Base-by-base conservation (phyloP, 1,140 invertebrate genomes). In the Bombyx mandarina region DNA sequence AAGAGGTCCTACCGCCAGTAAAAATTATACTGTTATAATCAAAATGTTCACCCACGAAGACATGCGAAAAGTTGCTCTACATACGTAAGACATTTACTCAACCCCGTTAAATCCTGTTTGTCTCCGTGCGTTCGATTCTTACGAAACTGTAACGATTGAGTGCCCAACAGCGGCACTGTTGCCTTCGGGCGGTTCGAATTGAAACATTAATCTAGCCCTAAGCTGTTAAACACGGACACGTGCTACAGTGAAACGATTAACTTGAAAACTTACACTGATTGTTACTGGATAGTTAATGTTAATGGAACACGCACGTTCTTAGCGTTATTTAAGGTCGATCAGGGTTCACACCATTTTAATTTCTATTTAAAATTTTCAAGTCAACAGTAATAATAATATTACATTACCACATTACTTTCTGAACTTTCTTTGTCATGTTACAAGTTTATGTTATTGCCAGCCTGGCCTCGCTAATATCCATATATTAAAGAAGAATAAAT, bases 241-340 rank as follows among this genome's bases (percentile, higher is more conserved):
- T 59, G 60, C 45, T 51, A 45, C 22, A 18, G 48, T 22, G 53
- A 58, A 55, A 22, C 44, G 45, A 61, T 58, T 58, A 48, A 56
- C 49, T 35, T 26, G 56, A 43, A 54, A 58, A 45, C 53, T 53
- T 56, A 48, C 52, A 56, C 35, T n/a, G 50, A 45, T 56, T 56
- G 44, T 57, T 60, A 66, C 64, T 53, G 58, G 45, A 62, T 58
- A 44, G 52, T 35, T 57, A 63, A 64, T 26, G 47, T 22, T 59
- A 63, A 66, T 66, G 45, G 56, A 55, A 45, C 47, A 52, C 48
- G 60, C 55, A 53, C 48, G 49, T 58, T 57, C 60, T 35, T 35
- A 66, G 62, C 64, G 55, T 66, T 66, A 66, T 52, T 12, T 45
- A 45, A 52, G 54, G 35, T 52, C 18, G 54, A 5, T 53, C 50